Evolutionary conservation across 30 jellyfish, hydroid and myxozoan genomes (phyloP), one percentile per base, ranked within the genome.

Genomic region (Aurelia aurita complex sp. Pacific): DNA sequence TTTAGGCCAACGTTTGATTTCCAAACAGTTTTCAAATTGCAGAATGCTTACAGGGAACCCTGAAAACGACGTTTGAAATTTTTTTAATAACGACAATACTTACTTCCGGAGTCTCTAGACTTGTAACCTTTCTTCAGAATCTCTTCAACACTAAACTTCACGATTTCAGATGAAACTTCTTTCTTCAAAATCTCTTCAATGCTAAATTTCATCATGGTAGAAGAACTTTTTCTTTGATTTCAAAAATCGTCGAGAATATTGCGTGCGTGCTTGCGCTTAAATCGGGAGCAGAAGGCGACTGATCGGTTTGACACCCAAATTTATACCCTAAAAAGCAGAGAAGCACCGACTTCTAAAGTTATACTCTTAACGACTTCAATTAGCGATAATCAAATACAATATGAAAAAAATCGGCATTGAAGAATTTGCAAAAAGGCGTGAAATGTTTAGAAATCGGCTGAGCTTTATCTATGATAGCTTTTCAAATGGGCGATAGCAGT

Each of bases 151-250:
- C 91, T 82, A 79, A 82, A 82, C 35, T 68, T 74, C 91, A 69
- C 69, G 73, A 32, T 15, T 19, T 29, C 8, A 6, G 89, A 52
- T 19, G 68, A 17, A 9, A 59, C 87, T 36, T 84, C 87, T 74
- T 84, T 84, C 77, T 70, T 84, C 16, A 84, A 61, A 33, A 84
- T 84, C 10, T 84, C 87, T 84, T 84, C 93, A 67, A 84, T 84
- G 82, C 93, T 84, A 81, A 84, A 84, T 59, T 79, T 77, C 93
- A 84, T 84, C 68, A 40, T 54, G 36, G 52, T 9, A 9, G 52
- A 40, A 3, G 52, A 40, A 40, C 6, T 3, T 6, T 40, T 6
- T 40, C 52, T 3, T 40, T 40, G 0, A 40, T 40, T 40, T 40
- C 6, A 40, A 40, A 40, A 40, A 40, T 40, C 8, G 4, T 40